Evolutionary conservation across 2,888 invertebrate genomes (phyloP), one percentile per base, ranked within the genome.

Genomic region (Pediacus dermestoides): DNA sequence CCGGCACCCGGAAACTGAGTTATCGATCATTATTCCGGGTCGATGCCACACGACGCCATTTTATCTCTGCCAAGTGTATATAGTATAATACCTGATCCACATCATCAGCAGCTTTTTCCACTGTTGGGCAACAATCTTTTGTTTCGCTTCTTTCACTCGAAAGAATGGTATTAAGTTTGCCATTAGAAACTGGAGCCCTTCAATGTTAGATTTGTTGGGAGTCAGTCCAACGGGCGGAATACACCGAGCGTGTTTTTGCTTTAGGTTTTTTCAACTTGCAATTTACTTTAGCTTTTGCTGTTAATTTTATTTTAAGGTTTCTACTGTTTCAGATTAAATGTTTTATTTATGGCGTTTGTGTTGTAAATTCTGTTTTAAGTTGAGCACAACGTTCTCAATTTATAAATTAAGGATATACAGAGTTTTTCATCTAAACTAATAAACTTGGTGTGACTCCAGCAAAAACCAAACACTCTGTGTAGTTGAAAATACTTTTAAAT

Each of bases 21-120:
- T 45, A 45, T 45, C 37, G 42, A 45, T 42, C 45, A 45, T 45
- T 45, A 42, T 39, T 42, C 27, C 39, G 16, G 30, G 41, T 41
- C 31, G 35, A 35, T 35, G 30, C 30, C 18, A 34, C 2, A 16
- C 16, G 22, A 23, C 42, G 34, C 31, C 35, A 42, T 42, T 39
- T 38, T 34, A 13, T 23, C n/a, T n/a, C 25, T 14, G n/a, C 27
- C 13, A 7, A 11, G 13, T 28, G 28, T 28, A 11, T 3, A 7
- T 4, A 23, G 9, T 23, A 23, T 10, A 23, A 28, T 12, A 37
- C 30, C 28, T 34, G 37, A 11, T 7, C 3, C 14, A 14, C 13
- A n/a, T 6, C 4, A 23, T n/a, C 9, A 23, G 10, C n/a, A 23
- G 10, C 23, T 10, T 9, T 28, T 13, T 28, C 14, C 28, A 13